Percentiles rank a stretch among this genome's conserved stretches.
These are phyloP conservation scores for Ophion ellenae DNA, from an alignment of 2,888 invertebrate species.

Conservation along the genomic window DNA sequence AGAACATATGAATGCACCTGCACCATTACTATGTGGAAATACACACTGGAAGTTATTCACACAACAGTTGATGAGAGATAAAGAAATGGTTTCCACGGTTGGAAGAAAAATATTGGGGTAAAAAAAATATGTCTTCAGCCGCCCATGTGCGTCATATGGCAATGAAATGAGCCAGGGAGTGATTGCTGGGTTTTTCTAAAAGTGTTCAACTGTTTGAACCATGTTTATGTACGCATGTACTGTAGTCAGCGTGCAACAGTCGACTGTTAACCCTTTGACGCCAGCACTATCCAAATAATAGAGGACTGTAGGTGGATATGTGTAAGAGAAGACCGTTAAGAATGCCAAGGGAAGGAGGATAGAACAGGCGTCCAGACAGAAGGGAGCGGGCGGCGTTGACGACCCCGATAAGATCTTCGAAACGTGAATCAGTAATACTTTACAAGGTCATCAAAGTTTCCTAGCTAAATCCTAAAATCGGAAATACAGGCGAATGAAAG, in stretches of 20 bases:
- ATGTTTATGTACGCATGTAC: slow-evolving; percentile 10
- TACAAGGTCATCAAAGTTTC: slow-evolving; percentile 82
- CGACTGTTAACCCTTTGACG: slow-evolving; percentile 73
- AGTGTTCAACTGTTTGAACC: slow-evolving; percentile 5
- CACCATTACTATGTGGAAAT: neutral
- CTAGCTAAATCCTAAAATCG: slow-evolving; percentile 22
- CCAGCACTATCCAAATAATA: slow-evolving; percentile 69
- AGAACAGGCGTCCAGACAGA: slow-evolving; percentile 75
- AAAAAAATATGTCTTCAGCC: neutral
- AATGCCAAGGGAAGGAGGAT: slow-evolving; percentile 65
- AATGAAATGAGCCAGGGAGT: neutral
- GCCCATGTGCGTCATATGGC: neutral
- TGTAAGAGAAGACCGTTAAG: slow-evolving; percentile 52
- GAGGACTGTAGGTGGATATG: slow-evolving; percentile 58
- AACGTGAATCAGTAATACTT: slow-evolving; percentile 81
- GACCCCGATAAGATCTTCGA: slow-evolving; percentile 79
- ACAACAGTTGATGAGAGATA: too few species aligned
- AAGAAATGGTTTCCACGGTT: neutral
- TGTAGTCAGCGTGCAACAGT: slow-evolving; percentile 70
- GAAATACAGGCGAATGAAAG: slow-evolving; percentile 2
- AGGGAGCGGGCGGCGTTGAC: slow-evolving; percentile 74
- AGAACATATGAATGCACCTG: slow-evolving; percentile 1
- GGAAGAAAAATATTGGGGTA: neutral
- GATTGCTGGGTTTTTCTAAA: neutral
- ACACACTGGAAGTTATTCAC: neutral